These are phyloP conservation scores for Proales similis DNA, from an alignment of 1,140 invertebrate genomes.

Conservation along the genomic window DNA sequence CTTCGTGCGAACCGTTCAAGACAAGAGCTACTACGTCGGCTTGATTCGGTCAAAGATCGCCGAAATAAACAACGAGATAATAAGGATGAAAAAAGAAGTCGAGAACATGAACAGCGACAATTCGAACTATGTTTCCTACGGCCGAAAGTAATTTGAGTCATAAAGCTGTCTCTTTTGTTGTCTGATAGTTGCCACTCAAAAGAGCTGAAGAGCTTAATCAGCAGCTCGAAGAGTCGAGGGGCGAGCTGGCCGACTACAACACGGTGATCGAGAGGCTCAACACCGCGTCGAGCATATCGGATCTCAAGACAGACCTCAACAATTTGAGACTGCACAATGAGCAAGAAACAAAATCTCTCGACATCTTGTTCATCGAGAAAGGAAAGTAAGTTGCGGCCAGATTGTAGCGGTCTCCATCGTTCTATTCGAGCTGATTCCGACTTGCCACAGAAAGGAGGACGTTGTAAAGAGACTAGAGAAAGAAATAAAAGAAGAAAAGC, in stretches of 20 bases:
- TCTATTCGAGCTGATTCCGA: background rate
- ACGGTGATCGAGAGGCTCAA: conserved; percentile 36
- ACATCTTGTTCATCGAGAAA: conserved; percentile 33
- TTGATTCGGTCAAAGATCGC: conserved; percentile 27
- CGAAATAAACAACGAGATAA: conserved; percentile 33
- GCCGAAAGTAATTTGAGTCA: background rate
- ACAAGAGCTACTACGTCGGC: conserved; percentile 32
- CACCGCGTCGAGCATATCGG: conserved; percentile 10
- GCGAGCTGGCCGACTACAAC: conserved; percentile 34
- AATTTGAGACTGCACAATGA: conserved; percentile 36
- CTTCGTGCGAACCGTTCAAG: conserved; percentile 32
- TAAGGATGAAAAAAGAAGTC: conserved; percentile 30
- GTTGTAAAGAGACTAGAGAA: conserved; percentile 1
- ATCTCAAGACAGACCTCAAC: conserved; percentile 12
- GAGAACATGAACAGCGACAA: conserved; percentile 24
- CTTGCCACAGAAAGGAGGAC: conserved; percentile 30
- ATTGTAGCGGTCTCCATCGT: background rate
- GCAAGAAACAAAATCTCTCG: conserved; percentile 22
- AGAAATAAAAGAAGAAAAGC: conserved; percentile 26
- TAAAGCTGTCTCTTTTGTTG: conserved; percentile 4
- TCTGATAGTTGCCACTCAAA: too few species aligned
- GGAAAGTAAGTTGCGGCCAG: conserved; percentile 26
- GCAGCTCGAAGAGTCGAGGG: conserved; percentile 28
- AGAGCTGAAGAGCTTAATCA: conserved; percentile 36
- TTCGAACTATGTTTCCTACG: conserved; percentile 32